A percentile compares a stretch with the other conserved stretches of the same genome.
Conservation (phyloP, 2,888 invertebrate genomes). For the Nomada goodeniana region DNA sequence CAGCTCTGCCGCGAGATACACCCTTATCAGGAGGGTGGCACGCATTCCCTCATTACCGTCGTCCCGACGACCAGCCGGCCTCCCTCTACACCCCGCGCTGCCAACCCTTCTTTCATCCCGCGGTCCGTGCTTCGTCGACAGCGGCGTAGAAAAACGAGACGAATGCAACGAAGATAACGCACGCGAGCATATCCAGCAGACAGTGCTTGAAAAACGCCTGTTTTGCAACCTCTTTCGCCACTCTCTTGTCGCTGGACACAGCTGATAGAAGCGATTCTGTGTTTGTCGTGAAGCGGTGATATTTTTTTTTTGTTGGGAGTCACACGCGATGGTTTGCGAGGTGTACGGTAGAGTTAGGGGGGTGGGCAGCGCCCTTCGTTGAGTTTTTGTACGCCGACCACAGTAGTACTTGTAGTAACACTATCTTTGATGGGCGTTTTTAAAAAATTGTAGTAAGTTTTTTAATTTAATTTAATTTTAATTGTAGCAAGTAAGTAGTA, state of each 20-base stretch:
- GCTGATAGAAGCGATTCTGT: background rate
- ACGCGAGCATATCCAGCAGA: conserved; percentile 61
- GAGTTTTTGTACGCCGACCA: too few species aligned
- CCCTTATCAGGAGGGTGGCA: conserved; percentile 75
- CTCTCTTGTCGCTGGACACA: background rate
- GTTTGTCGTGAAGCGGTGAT: background rate
- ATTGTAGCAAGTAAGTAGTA: too few species aligned
- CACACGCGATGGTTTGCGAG: too few species aligned
- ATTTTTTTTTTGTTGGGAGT: background rate
- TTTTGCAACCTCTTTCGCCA: conserved; percentile 14
- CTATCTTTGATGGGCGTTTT: too few species aligned
- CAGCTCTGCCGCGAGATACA: conserved; percentile 65
- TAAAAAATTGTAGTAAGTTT: too few species aligned
- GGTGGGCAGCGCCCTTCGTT: too few species aligned
- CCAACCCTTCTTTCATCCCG: conserved; percentile 51
- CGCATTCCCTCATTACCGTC: conserved; percentile 77
- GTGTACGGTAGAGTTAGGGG: too few species aligned
- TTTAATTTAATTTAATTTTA: too few species aligned
- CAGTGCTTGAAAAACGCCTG: conserved; percentile 65
- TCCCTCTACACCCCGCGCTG: conserved; percentile 6
- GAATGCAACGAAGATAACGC: conserved; percentile 69
- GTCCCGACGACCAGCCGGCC: conserved; percentile 51
- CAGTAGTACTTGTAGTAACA: too few species aligned
- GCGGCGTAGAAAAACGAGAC: conserved; percentile 52
- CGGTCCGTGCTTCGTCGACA: conserved; percentile 17